phyloP scores from a whole-genome alignment of 2,888 invertebrate species.

The Pseudanteris insignis region DNA sequence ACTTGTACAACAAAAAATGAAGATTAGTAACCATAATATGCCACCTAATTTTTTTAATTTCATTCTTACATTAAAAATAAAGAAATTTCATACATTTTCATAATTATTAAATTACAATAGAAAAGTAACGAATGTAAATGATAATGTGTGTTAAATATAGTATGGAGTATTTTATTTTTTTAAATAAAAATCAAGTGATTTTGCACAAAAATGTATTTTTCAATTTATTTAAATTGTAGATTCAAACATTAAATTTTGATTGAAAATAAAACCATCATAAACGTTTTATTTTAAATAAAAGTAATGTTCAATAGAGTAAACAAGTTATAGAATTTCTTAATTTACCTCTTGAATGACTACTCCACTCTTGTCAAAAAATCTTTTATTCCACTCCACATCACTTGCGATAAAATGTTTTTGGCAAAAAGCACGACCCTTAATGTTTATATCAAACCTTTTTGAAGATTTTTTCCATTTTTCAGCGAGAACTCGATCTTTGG shows the following conservation, averaged over 20 bases:
- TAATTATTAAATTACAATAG: no score
- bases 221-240: not conserved
- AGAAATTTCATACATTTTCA: not conserved
- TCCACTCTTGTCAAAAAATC: slow-evolving; percentile 9
- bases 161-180: not conserved
- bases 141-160: no score
- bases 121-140: no score
- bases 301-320: no score
- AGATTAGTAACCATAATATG: no score
- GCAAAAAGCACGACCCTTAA: slow-evolving; percentile 2
- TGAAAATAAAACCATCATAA: no score
- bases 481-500: not conserved
- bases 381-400: not conserved
- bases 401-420: not conserved
- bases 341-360: slow-evolving; percentile 10
- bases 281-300: no score
- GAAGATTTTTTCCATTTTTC: slow-evolving; percentile 7
- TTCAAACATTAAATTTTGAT: no score
- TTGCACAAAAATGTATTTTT: not conserved
- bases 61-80: no score
- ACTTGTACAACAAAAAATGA: not conserved
- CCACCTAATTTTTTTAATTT: no score
- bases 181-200: not conserved
- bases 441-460: not conserved
- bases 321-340: not conserved